Evolutionary conservation across 2,797 vertebrate genomes (phyloP), one percentile per base, ranked within the genome.

Genomic region (Peromyscus aztecus): DNA sequence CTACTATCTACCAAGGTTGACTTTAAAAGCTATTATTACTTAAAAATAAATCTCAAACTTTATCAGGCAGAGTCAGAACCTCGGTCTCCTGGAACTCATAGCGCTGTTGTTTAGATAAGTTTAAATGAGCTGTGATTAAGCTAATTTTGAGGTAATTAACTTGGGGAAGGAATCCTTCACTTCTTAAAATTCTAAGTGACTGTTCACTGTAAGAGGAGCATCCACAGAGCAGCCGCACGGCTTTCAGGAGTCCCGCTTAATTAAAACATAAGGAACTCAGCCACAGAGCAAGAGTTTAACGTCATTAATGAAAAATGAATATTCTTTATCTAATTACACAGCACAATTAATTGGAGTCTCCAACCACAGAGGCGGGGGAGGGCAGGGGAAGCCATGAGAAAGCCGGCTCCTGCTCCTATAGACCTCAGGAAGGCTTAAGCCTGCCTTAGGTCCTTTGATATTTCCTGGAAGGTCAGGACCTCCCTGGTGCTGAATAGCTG

Each of bases 61-160:
- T 80, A 61, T 86, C 67, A 97, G 98, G 98, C 97, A 98, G 98
- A 98, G 98, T 98, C 98, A 98, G 97, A 96, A 98, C 98, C 98
- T 98, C 98, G 98, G 97, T 97, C 98, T 98, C 98, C 98, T 98
- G 89, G 97, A 98, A 99, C 98, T 99, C 98, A 98, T 99, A 96
- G 78, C 98, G 98, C 99, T 98, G 98, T 98, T 99, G 99, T 99
- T 99, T 98, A 98, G 99, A 99, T 99, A 98, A 99, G 99, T 99
- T 99, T 98, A 99, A 99, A 99, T 99, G 98, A 98, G 98, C 98
- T 99, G 98, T 99, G 99, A 99, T 99, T 99, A 99, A 99, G 98
- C 98, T 98, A 98, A 99, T 99, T 99, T 98, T 98, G 98, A 98
- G 97, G 98, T 99, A 99, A 99, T 99, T 99, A 99, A 99, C 98